These are phyloP conservation scores for Anser brachyrhynchus DNA, from an alignment of 2,113 vertebrate species.

Conservation along the genomic window DNA sequence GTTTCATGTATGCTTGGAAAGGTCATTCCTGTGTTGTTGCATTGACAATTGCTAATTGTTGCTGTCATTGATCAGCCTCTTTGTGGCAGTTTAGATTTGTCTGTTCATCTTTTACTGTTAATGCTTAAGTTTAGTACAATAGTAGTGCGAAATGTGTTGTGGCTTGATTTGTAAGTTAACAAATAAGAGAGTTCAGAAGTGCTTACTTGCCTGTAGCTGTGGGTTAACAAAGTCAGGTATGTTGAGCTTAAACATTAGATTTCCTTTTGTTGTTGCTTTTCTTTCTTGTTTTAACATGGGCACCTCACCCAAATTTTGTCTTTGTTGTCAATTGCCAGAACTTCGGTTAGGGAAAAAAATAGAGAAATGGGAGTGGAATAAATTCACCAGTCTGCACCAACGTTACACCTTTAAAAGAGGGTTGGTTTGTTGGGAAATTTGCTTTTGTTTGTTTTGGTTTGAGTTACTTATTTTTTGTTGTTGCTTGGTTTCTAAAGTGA, in stretches of 20 bases:
- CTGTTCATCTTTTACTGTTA: not conserved
- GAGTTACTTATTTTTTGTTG: not conserved
- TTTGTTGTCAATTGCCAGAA: not conserved
- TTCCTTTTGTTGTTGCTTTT: not conserved
- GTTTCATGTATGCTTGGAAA: not conserved
- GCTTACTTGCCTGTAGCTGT: not conserved
- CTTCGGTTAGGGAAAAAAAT: not conserved
- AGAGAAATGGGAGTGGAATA: not conserved
- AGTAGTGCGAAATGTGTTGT: not conserved
- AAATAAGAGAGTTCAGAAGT: accelerated
- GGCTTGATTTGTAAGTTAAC: not conserved
- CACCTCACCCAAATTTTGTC: not conserved
- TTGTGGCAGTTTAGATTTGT: not conserved
- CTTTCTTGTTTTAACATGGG: not conserved
- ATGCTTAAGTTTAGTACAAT: not conserved
- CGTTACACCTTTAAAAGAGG: not conserved
- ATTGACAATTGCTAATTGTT: not conserved
- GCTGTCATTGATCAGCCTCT: accelerated
- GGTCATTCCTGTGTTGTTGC: not conserved
- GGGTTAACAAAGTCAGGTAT: not conserved
- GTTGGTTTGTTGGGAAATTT: not conserved
- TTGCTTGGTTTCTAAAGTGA: not conserved
- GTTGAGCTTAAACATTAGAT: not conserved
- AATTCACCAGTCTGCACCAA: not conserved
- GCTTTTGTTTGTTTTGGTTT: not conserved